Percentiles rank a stretch among this genome's conserved stretches.
Conservation (phyloP, 2,113 vertebrate species). For the Gavia stellata region DNA sequence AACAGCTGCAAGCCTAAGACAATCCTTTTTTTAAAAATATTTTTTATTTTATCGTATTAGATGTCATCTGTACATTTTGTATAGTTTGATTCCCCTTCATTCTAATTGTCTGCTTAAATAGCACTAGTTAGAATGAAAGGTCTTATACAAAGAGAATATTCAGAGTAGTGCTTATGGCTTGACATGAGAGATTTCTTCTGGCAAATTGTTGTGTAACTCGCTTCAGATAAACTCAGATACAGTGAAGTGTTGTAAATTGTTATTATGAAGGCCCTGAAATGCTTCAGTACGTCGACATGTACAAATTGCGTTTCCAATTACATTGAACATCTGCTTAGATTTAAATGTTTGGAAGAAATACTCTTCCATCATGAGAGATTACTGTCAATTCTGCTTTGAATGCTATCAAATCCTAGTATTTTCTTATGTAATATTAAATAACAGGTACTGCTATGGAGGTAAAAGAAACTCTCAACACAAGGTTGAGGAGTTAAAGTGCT, state of each 20-base stretch:
- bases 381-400: not conserved
- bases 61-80: not conserved
- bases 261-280: not conserved
- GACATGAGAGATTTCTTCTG: not conserved
- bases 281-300: not conserved
- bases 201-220: not conserved
- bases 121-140: not conserved
- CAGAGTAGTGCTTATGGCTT: not conserved
- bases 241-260: not conserved
- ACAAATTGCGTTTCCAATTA: not conserved
- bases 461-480: not conserved
- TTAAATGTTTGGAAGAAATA: not conserved
- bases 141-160: not conserved
- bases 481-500: not conserved
- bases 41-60: not conserved
- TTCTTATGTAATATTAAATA: not conserved
- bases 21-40: not conserved
- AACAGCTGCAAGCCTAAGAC: not conserved
- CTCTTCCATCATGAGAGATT: not conserved
- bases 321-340: not conserved
- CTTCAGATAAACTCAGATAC: not conserved
- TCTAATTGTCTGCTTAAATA: not conserved
- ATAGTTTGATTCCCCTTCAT: not conserved
- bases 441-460: not conserved
- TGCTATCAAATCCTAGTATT: not conserved